Evolutionary conservation across 2,888 invertebrate species (phyloP), one percentile per base, ranked within the genome.

Genomic region (Odontothrips loti): DNA sequence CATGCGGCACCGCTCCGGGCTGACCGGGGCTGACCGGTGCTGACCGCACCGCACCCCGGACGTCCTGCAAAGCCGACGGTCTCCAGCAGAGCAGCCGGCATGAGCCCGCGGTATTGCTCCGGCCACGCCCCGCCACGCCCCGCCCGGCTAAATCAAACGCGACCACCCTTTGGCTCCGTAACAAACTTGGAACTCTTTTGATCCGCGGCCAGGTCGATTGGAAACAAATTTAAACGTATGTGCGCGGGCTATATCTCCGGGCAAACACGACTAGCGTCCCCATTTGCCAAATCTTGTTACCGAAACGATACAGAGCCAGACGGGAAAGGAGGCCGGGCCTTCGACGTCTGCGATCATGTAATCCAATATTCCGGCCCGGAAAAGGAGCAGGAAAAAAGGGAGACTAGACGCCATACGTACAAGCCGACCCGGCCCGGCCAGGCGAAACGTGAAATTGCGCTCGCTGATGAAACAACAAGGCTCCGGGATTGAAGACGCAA

Each of bases 391-490:
- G 34, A 43, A 43, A 43, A 43, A 58, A 58, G 58, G n/a, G 58
- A 58, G 20, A n/a, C 58, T 75, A 12, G 34, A 43, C 27, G 68
- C 68, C 68, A 75, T 58, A 58, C 68, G 68, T 75, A 75, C 68
- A 9, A n/a, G 58, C 27, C 8, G 8, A 4, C 23, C 9, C 27
- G 58, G 68, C 68, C 23, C 9, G 27, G 68, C 68, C 68, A 58
- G 27, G 68, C 68, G 68, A 75, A 27, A 27, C 68, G 68, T 75
- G 23, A 75, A 75, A 75, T 75, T 75, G 68, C 68, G 68, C 68
- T 27, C 27, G 68, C 68, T 75, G 68, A 75, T 27, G 68, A 75
- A 27, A 75, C 34, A 43, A 43, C 34, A 43, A 43, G 34, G 34
- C 34, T 43, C 34, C 34, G 34, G 34, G 34, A 43, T 43, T 43